These are phyloP conservation scores for Cancer borealis DNA, from an alignment of 2,888 invertebrate genomes.

Conservation along the genomic window DNA sequence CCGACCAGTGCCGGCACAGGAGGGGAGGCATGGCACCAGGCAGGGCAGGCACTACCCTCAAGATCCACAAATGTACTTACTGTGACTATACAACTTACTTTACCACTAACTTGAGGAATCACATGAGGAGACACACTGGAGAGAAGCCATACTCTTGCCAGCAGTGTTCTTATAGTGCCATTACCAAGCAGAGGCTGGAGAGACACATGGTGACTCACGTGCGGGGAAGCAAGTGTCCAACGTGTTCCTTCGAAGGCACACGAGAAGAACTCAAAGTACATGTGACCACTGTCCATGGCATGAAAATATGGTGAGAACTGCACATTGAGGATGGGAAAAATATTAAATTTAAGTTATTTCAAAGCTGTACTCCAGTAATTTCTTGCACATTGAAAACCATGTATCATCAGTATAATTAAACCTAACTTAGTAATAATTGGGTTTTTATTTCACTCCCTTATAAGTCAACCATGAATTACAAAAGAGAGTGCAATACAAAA, in stretches of 20 bases:
- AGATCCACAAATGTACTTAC: constrained; percentile 63
- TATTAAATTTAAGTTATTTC: background rate
- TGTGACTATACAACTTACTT: constrained; percentile 68
- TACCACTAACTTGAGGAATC: constrained; percentile 68
- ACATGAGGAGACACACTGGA: constrained; percentile 70
- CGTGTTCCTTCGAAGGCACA: background rate
- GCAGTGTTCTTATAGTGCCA: constrained; percentile 61
- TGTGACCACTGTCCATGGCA: background rate
- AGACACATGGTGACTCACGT: constrained; percentile 59
- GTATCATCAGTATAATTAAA: background rate
- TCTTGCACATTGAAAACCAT: background rate
- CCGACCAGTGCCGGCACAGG: constrained; percentile 46
- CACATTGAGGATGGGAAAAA: background rate
- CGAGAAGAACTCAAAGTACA: background rate
- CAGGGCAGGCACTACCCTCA: constrained; percentile 31
- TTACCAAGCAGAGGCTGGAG: constrained; percentile 66
- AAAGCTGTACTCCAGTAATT: background rate
- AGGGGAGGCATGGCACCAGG: constrained; percentile 51
- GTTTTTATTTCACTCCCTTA: background rate
- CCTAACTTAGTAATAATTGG: constrained; percentile 1
- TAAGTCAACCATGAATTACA: background rate
- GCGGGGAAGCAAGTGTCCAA: background rate
- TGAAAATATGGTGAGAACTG: constrained; percentile 14
- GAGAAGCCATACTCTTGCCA: constrained; percentile 67
- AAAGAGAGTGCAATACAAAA: background rate